Conservation (phyloP, 2,113 vertebrate species). For the Pachyramphus minor region DNA sequence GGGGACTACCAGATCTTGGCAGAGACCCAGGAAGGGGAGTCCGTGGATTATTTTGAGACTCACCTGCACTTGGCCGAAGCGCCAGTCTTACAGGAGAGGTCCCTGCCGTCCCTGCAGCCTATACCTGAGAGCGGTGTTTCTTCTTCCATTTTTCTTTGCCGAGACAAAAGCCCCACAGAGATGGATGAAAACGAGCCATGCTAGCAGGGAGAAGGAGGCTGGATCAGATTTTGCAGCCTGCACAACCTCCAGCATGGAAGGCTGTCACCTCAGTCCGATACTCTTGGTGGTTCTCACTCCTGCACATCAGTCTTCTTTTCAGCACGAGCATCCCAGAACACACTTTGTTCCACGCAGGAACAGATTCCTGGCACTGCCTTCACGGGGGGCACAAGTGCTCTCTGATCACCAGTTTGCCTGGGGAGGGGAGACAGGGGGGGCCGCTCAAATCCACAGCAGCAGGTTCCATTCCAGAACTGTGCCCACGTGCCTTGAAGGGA, state of each 20-base stretch:
- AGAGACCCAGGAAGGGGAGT: slow-evolving; percentile 79
- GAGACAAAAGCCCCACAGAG: slow-evolving; percentile 56
- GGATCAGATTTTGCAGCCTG: neutral
- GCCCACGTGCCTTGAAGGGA: fast-evolving
- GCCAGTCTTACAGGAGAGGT: slow-evolving; percentile 75
- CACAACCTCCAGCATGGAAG: fast-evolving
- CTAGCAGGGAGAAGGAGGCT: neutral
- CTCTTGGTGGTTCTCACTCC: neutral
- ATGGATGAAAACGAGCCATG: slow-evolving; percentile 72
- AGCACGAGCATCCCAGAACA: neutral
- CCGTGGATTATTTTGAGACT: slow-evolving; percentile 79
- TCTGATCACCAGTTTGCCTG: neutral
- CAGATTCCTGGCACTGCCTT: neutral
- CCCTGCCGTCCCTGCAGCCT: slow-evolving; percentile 6
- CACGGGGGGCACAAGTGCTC: neutral
- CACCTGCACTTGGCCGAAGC: slow-evolving; percentile 71
- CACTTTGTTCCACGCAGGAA: neutral
- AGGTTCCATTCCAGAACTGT: neutral
- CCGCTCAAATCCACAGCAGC: neutral
- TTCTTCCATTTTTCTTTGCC: neutral
- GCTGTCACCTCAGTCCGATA: neutral
- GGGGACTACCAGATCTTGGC: slow-evolving; percentile 85
- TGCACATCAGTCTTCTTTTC: neutral
- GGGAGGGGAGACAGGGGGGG: neutral
- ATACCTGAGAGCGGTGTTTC: neutral